Percentiles rank a stretch among this genome's conserved stretches.
Conservation (phyloP, 1,140 invertebrate genomes). For the Papilio helenus region DNA sequence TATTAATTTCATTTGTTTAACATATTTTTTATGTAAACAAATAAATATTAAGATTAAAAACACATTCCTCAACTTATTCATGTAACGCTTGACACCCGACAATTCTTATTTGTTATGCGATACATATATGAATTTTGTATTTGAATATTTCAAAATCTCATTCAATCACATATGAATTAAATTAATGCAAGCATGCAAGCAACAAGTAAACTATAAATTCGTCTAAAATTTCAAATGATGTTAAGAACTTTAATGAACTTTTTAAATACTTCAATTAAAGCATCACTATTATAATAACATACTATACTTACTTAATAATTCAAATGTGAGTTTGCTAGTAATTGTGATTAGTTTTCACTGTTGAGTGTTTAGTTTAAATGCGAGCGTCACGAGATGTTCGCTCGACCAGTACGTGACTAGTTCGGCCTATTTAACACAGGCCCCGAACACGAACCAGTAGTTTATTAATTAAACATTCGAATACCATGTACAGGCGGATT, state of each 20-base stretch:
- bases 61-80: not conserved
- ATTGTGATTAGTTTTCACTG: constrained; percentile 27
- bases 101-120: not conserved
- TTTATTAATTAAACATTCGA: constrained; percentile 73
- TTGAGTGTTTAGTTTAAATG: constrained; percentile 33
- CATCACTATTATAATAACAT: not conserved
- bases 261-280: not conserved
- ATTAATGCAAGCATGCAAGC: no score
- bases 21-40: no score
- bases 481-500: constrained; percentile 41
- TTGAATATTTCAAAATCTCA: not conserved
- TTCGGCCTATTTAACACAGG: constrained; percentile 75
- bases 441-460: constrained; percentile 66
- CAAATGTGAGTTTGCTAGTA: constrained; percentile 1
- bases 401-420: constrained; percentile 72
- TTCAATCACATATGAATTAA: not conserved
- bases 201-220: no score
- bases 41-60: not conserved
- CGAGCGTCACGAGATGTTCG: constrained; percentile 62
- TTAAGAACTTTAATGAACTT: not conserved
- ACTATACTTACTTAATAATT: not conserved
- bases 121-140: not conserved
- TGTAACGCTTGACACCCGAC: not conserved
- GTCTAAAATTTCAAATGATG: not conserved
- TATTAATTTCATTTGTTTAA: no score